Percentiles rank a stretch among this genome's conserved stretches.
These are phyloP conservation scores for Syrphus vitripennis DNA, from an alignment of 2,888 invertebrate genomes.

Conservation along the genomic window DNA sequence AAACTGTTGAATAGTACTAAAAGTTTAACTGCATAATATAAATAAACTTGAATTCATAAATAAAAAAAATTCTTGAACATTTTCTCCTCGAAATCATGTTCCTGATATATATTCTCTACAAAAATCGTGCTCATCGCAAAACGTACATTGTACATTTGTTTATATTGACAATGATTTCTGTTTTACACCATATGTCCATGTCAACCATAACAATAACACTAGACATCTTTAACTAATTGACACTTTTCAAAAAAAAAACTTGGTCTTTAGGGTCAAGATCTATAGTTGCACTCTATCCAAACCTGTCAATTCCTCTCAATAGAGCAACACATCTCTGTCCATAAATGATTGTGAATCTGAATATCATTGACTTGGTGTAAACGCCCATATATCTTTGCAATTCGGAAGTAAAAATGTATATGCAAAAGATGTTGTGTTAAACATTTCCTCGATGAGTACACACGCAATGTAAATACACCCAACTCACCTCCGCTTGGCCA, in stretches of 20 bases:
- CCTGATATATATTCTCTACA: not conserved
- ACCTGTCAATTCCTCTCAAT: slow-evolving; percentile 22
- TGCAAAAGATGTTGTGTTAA: not conserved
- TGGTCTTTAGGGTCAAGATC: slow-evolving; percentile 46
- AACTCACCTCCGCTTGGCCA: not conserved
- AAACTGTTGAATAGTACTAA: no score
- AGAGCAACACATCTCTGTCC: not conserved
- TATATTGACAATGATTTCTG: not conserved
- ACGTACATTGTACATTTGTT: no score
- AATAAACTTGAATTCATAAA: no score
- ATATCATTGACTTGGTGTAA: not conserved
- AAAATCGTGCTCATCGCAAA: not conserved
- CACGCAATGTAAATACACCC: not conserved
- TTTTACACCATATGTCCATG: not conserved
- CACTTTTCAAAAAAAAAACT: slow-evolving; percentile 16
- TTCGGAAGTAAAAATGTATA: slow-evolving; percentile 44
- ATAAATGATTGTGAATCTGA: slow-evolving; percentile 10
- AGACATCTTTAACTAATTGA: slow-evolving; percentile 27
- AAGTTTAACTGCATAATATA: no score
- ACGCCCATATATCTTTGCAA: slow-evolving; percentile 34
- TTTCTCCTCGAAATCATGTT: not conserved
- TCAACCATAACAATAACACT: not conserved
- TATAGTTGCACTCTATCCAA: not conserved
- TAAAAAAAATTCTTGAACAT: not conserved
- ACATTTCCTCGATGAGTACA: slow-evolving; percentile 26